phyloP scores from a whole-genome alignment of 1,140 invertebrate genomes.

The Pararge aegeria region DNA sequence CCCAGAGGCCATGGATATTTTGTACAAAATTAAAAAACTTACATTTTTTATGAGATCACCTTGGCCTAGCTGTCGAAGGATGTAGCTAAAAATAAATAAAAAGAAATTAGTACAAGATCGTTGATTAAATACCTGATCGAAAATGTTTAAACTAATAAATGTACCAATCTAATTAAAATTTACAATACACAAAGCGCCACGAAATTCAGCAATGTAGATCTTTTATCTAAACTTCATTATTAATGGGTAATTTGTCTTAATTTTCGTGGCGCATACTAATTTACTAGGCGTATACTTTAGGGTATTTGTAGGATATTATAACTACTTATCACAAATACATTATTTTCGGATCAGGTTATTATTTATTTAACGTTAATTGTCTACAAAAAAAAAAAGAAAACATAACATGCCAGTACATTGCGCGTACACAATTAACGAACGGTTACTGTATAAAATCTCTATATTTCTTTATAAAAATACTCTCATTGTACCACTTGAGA shows the following conservation, averaged over 20 bases:
- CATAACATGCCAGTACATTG: neutral
- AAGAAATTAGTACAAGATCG: neutral
- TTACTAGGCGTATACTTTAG: too few relatives aligned
- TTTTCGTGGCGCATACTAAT: too few relatives aligned
- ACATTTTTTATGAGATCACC: conserved; percentile 74
- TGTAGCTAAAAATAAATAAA: conserved; percentile 72
- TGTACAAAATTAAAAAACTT: too few relatives aligned
- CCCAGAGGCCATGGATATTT: too few relatives aligned
- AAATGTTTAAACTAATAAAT: conserved; percentile 6
- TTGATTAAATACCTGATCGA: neutral
- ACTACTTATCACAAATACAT: neutral
- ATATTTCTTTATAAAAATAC: conserved; percentile 1
- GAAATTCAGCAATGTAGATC: neutral
- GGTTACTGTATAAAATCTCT: conserved; percentile 7
- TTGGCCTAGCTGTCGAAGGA: conserved; percentile 74
- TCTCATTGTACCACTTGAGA: neutral
- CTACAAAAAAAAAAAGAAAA: too few relatives aligned
- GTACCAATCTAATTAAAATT: neutral
- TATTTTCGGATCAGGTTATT: neutral
- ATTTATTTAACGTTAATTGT: neutral
- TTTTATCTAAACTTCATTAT: too few relatives aligned
- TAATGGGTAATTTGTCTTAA: too few relatives aligned
- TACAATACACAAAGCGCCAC: neutral
- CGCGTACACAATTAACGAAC: neutral
- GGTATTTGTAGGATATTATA: too few relatives aligned